Percentiles rank a stretch among this genome's conserved stretches.
Evolutionary conservation across 2,113 vertebrate genomes (phyloP).

Genomic region (Cyanocitta stelleri): DNA sequence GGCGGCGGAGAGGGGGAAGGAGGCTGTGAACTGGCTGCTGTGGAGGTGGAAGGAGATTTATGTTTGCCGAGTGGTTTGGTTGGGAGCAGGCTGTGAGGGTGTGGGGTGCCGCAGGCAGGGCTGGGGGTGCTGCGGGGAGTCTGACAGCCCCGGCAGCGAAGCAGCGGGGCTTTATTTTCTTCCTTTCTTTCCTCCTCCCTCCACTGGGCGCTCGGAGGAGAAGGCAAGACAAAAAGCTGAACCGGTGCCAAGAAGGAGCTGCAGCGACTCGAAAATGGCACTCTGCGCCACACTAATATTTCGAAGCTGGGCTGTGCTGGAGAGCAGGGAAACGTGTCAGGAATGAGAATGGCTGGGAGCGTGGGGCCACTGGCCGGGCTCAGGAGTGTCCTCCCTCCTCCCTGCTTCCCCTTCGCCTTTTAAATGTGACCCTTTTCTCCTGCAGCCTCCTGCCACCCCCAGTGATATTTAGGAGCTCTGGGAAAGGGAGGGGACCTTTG

Average conservation of each 20-base stretch:
- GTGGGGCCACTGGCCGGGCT: neutral
- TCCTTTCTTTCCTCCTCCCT: neutral
- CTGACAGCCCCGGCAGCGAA: neutral
- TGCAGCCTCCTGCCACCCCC: neutral
- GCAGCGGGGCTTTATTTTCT: neutral
- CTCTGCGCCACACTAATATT: slow-evolving; percentile 57
- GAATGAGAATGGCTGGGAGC: slow-evolving; percentile 47
- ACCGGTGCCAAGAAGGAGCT: slow-evolving; percentile 62
- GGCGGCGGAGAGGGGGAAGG: neutral
- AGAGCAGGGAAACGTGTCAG: slow-evolving; percentile 48
- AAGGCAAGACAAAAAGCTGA: slow-evolving; percentile 62
- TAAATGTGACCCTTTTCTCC: neutral
- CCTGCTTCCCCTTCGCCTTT: neutral
- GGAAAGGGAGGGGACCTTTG: neutral
- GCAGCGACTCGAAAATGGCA: slow-evolving; percentile 56
- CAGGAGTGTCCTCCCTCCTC: slow-evolving; percentile 4
- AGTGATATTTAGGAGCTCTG: neutral
- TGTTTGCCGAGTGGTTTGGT: neutral
- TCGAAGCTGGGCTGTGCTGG: slow-evolving; percentile 23
- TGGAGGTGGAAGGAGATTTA: neutral
- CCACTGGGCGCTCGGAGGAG: neutral
- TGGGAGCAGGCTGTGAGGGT: neutral
- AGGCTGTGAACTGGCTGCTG: neutral
- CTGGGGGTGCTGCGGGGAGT: neutral
- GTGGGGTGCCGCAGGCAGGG: neutral